Base-by-base conservation (phyloP, 2,113 vertebrate species). In the Labrus mixtus region DNA sequence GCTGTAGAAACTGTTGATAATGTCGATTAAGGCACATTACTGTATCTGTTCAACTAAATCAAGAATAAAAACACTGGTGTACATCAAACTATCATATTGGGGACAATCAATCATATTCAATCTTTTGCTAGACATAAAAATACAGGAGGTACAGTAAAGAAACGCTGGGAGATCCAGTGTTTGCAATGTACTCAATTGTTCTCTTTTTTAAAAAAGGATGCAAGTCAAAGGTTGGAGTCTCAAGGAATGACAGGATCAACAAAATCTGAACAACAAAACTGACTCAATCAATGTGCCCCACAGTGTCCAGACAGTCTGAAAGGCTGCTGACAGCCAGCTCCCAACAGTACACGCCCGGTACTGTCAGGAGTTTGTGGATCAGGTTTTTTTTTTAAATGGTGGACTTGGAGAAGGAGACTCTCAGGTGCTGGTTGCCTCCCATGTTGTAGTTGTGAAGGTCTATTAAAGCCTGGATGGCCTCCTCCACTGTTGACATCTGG, bases 371-470 rank as follows among this genome's bases (percentile, higher is more conserved):
- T 48, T 29, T 33, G 39, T 16, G 33, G 43, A 59, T 57, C 53
- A 23, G 11, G 6, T 51, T 74, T 33, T 33, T 33, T 33, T 33
- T 82, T 89, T 90, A 99, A 88, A 99, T 99, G 67, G 97, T 98
- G 80, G 98, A 99, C 93, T 99, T 99, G 37, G 98, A 99, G 92
- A 99, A 99, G 81, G 98, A 99, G 78, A 99, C 98, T 91, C 97
- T 95, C 93, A 99, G 95, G 93, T 99, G 97, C 87, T 99, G 98
- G 92, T 95, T 98, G 91, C 96, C 96, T 72, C 97, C 97, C 93
- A 99, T 96, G 93, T 97, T 97, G 89, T 98, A 98, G 95, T 99
- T 98, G 93, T 99, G 98, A 81, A 99, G 97, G 92, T 99, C 97
- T 70, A 99, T 98, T 94, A 99, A 90, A 67, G 96, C 96, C 87